A percentile compares a stretch with the other conserved stretches of the same genome.
phyloP scores from a whole-genome alignment of 2,888 invertebrate genomes.

The Lycia hirtaria region DNA sequence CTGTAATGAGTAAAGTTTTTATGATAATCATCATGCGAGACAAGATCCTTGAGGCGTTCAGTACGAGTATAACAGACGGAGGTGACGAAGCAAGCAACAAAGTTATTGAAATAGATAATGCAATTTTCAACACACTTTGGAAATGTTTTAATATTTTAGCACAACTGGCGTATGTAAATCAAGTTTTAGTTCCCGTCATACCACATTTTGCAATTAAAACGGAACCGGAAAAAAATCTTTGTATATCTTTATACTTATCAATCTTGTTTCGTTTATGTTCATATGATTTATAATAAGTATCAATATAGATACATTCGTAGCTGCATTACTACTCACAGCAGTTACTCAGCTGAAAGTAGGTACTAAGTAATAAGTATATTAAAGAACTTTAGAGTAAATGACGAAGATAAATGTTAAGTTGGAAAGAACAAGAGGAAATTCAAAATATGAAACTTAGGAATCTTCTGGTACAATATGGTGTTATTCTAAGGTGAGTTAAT shows the following conservation, averaged over 20 bases:
- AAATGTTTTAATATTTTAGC: constrained; percentile 49
- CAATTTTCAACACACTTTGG: constrained; percentile 53
- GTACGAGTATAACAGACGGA: constrained; percentile 55
- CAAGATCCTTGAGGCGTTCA: constrained; percentile 55
- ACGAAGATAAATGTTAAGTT: constrained; percentile 36
- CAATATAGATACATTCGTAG: constrained; percentile 62
- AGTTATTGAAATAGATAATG: constrained; percentile 50
- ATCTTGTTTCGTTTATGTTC: constrained; percentile 62
- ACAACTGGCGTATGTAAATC: constrained; percentile 52
- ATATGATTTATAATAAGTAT: constrained; percentile 72
- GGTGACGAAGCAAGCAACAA: constrained; percentile 50
- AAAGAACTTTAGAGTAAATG: constrained; percentile 49
- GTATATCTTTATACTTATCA: constrained; percentile 62
- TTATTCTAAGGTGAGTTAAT: constrained; percentile 57
- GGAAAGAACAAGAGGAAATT: constrained; percentile 43
- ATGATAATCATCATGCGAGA: constrained; percentile 60
- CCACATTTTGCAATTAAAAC: constrained; percentile 50
- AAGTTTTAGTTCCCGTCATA: constrained; percentile 56
- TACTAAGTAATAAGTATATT: constrained; percentile 60
- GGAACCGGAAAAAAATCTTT: constrained; percentile 55
- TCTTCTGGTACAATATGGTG: constrained; percentile 58
- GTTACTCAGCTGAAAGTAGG: constrained; percentile 60
- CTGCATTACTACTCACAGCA: constrained; percentile 60
- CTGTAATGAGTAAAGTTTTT: constrained; percentile 60
- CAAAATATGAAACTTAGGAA: constrained; percentile 28